These are phyloP conservation scores for Anoura caudifer DNA, from an alignment of 2,113 vertebrate genomes.

Conservation along the genomic window DNA sequence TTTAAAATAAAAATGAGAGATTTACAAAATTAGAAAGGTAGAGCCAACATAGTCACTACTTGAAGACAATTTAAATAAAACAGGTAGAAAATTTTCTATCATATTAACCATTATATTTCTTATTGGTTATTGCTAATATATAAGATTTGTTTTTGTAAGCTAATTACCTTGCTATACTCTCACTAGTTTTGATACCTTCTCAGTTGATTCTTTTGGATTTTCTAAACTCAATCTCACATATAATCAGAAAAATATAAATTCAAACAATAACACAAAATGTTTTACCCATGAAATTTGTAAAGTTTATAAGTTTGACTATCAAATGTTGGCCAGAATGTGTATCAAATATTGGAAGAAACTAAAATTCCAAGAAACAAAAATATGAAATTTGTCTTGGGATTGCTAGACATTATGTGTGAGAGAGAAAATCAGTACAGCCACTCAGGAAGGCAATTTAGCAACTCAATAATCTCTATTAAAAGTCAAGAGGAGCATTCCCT, in stretches of 20 bases:
- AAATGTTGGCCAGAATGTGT: background rate
- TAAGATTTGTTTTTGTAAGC: background rate
- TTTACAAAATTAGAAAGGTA: background rate
- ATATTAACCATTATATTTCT: background rate
- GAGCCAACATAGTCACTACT: background rate
- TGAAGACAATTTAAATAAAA: background rate
- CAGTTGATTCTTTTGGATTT: background rate
- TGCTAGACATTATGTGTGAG: background rate
- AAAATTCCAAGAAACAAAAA: background rate
- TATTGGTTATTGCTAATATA: background rate
- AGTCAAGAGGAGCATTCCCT: background rate
- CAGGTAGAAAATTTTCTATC: background rate
- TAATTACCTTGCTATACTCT: background rate
- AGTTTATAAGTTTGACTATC: background rate
- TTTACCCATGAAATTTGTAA: background rate
- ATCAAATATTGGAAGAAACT: background rate
- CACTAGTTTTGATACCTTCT: background rate
- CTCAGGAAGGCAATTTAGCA: background rate
- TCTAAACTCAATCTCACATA: background rate
- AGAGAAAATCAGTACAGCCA: background rate
- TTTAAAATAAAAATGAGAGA: slow-evolving; percentile 19
- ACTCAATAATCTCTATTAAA: background rate
- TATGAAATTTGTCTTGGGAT: background rate
- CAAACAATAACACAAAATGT: background rate
- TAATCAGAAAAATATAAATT: background rate